Conservation (phyloP, 2,888 invertebrate species). For the Pterostichus madidus region DNA sequence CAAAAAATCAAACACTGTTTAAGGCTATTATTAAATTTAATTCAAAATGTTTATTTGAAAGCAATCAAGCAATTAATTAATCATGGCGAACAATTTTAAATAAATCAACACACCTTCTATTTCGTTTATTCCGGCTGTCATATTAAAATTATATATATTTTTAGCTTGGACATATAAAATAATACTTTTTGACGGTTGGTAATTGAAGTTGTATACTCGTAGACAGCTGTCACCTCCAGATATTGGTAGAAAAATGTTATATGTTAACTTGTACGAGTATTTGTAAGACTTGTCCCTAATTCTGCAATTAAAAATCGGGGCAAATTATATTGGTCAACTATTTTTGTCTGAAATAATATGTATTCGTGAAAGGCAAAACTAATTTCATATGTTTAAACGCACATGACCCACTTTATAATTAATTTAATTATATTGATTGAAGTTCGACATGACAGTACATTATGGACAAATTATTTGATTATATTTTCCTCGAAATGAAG, state of each 20-base stretch:
- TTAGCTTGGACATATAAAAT: not conserved
- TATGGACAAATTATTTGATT: no score
- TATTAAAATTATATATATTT: constrained; percentile 1
- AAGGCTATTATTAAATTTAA: constrained; percentile 42
- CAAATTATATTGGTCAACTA: no score
- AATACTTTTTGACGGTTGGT: not conserved
- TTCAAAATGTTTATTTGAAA: constrained; percentile 36
- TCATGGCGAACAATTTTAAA: not conserved
- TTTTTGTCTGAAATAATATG: no score
- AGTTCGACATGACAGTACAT: no score
- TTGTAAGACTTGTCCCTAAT: not conserved
- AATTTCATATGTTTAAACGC: no score
- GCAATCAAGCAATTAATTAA: constrained; percentile 39
- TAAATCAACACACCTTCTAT: constrained; percentile 37
- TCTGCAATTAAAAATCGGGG: no score
- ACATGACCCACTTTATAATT: no score
- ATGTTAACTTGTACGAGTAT: not conserved
- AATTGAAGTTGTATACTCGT: not conserved
- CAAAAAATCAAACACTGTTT: constrained; percentile 9
- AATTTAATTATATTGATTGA: no score
- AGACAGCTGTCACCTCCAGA: not conserved
- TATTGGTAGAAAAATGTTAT: not conserved
- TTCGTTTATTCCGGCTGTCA: constrained; percentile 13
- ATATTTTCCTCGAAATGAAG: no score
- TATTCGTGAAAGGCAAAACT: no score